phyloP scores from a whole-genome alignment of 1,140 invertebrate genomes.

The Bombus sylvicola region DNA sequence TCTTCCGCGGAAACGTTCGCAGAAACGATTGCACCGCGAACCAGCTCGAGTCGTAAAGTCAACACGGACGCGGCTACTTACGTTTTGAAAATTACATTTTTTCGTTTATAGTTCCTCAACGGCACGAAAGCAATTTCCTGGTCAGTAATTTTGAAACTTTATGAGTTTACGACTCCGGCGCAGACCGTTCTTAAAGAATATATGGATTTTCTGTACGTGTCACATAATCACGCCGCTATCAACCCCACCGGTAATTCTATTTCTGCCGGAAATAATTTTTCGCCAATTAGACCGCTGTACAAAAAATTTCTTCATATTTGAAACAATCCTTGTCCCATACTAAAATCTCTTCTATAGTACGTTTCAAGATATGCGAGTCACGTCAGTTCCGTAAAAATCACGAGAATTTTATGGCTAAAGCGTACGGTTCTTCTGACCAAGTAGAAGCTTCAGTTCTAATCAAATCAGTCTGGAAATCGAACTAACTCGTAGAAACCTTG shows the following conservation, averaged over 20 bases:
- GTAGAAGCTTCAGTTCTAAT: neutral
- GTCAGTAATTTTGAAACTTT: slow-evolving; percentile 28
- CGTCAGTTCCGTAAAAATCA: neutral
- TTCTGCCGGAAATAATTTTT: neutral
- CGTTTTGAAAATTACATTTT: slow-evolving; percentile 35
- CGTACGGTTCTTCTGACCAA: neutral
- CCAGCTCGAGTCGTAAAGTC: neutral
- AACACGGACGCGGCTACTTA: slow-evolving; percentile 7
- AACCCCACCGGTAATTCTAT: neutral
- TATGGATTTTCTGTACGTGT: slow-evolving; percentile 11
- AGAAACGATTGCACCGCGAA: neutral
- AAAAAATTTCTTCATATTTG: no score
- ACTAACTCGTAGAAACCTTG: neutral
- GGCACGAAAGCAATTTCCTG: slow-evolving; percentile 22
- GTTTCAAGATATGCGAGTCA: no score
- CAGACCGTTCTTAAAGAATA: neutral
- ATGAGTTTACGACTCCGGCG: slow-evolving; percentile 15
- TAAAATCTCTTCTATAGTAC: no score
- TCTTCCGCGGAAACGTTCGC: neutral
- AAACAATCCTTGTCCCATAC: no score
- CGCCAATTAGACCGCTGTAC: neutral
- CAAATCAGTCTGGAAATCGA: neutral
- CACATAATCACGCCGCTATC: neutral
- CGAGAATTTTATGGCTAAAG: neutral
- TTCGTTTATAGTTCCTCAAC: slow-evolving; percentile 11